Evolutionary conservation across 2,888 invertebrate species (phyloP).

Genomic region (Drosophila kambysellisi): DNA sequence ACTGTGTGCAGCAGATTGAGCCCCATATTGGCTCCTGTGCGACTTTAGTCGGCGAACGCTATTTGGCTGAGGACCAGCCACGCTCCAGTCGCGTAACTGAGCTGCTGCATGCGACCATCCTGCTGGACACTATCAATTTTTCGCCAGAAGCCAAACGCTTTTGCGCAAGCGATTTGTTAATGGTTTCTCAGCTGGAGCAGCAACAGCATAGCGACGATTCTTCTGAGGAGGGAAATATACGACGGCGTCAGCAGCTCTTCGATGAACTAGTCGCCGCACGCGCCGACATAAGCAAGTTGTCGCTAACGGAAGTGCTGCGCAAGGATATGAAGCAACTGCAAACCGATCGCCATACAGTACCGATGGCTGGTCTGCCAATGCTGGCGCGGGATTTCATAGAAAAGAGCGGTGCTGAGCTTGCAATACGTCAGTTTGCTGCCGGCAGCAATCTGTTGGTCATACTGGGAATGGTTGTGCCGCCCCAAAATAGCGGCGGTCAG

Average conservation of each 20-base stretch:
- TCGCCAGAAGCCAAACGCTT: conserved; percentile 89
- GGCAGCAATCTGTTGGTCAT: conserved; percentile 86
- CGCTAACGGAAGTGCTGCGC: conserved; percentile 88
- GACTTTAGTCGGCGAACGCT: conserved; percentile 88
- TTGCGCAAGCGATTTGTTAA: conserved; percentile 88
- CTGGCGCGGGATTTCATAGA: conserved; percentile 77
- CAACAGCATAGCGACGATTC: conserved; percentile 78
- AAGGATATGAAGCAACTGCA: conserved; percentile 91
- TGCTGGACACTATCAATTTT: conserved; percentile 93
- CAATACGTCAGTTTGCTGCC: conserved; percentile 86
- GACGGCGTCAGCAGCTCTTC: conserved; percentile 85
- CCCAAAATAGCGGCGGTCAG: conserved; percentile 65
- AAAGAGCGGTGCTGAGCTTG: conserved; percentile 84
- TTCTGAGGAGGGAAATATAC: neutral
- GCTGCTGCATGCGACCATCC: conserved; percentile 87
- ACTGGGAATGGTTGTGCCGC: conserved; percentile 87
- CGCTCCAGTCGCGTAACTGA: conserved; percentile 38
- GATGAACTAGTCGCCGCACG: conserved; percentile 88
- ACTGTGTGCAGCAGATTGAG: conserved; percentile 71
- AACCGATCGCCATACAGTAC: conserved; percentile 86
- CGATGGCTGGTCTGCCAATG: conserved; percentile 86
- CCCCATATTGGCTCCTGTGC: conserved; percentile 91
- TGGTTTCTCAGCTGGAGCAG: conserved; percentile 88
- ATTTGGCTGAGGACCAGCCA: conserved; percentile 84
- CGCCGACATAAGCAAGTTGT: conserved; percentile 88